A percentile compares a stretch with the other conserved stretches of the same genome.
Evolutionary conservation across 53 echinoderm and acorn worm genomes (phyloP).

Genomic region (Paracentrotus lividus): DNA sequence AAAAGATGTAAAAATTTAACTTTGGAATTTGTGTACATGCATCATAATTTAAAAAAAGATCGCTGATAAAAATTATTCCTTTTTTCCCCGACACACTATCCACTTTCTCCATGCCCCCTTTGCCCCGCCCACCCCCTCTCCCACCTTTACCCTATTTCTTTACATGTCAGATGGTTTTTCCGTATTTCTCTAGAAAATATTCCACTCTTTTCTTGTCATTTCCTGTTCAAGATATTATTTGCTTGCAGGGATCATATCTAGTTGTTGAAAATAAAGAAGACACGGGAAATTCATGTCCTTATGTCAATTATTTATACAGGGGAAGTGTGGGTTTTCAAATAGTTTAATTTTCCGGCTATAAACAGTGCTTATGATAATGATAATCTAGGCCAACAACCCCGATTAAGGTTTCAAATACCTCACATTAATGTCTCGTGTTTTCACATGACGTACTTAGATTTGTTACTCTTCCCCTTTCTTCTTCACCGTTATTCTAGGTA

Average conservation of each 20-base stretch:
- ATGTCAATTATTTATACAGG: neutral
- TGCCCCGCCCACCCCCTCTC: neutral
- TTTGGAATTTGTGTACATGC: too few species aligned
- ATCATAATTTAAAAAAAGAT: too few species aligned
- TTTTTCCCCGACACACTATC: too few species aligned
- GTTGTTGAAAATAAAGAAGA: neutral
- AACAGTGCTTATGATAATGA: neutral
- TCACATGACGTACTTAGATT: too few species aligned
- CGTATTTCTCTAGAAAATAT: neutral
- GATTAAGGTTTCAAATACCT: neutral
- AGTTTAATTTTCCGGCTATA: neutral
- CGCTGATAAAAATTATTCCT: too few species aligned
- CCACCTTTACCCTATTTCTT: neutral
- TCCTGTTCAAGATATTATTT: neutral
- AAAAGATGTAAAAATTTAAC: too few species aligned
- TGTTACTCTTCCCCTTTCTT: too few species aligned
- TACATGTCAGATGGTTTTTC: neutral
- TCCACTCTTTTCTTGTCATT: neutral
- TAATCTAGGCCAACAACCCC: neutral
- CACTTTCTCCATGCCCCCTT: too few species aligned
- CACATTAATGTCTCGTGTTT: too few species aligned
- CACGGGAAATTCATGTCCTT: neutral
- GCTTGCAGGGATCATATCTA: neutral
- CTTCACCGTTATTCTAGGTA: too few species aligned
- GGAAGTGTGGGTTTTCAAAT: conserved; percentile 28